Evolutionary conservation across 1,140 invertebrate species (phyloP).

Genomic region (Sitophilus oryzae): DNA sequence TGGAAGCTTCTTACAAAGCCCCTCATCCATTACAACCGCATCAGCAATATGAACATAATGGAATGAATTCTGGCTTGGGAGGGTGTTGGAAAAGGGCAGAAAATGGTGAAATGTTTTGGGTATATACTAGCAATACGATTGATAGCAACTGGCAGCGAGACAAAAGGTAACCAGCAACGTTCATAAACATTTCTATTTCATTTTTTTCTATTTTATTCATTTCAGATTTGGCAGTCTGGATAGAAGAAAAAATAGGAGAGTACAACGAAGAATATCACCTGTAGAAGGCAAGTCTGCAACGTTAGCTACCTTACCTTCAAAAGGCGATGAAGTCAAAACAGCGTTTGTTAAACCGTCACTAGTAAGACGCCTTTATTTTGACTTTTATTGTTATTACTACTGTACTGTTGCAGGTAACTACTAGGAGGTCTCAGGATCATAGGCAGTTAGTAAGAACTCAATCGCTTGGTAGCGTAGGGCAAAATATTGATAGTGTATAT

Average conservation of each 20-base stretch:
- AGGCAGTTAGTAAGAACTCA: slow-evolving; percentile 53
- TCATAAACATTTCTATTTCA: slow-evolving; percentile 3
- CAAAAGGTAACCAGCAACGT: slow-evolving; percentile 36
- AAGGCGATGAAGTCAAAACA: slow-evolving; percentile 29
- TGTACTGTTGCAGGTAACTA: slow-evolving; percentile 43
- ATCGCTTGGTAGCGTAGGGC: slow-evolving; percentile 56
- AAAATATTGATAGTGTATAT: slow-evolving; percentile 42
- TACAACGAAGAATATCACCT: slow-evolving; percentile 40
- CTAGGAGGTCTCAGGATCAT: slow-evolving; percentile 47
- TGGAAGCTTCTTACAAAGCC: slow-evolving; percentile 22
- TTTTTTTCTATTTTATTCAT: too few relatives aligned
- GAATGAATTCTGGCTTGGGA: slow-evolving; percentile 37
- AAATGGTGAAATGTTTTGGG: slow-evolving; percentile 42
- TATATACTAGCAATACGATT: slow-evolving; percentile 28
- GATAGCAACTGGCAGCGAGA: slow-evolving; percentile 38
- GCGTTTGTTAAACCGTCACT: slow-evolving; percentile 32
- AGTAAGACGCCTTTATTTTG: slow-evolving; percentile 28
- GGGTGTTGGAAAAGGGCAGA: slow-evolving; percentile 42
- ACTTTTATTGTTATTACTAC: not conserved
- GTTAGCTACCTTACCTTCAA: slow-evolving; percentile 30
- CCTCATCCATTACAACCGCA: slow-evolving; percentile 41
- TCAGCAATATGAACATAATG: slow-evolving; percentile 42
- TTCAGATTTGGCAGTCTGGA: slow-evolving; percentile 60
- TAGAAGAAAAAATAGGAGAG: slow-evolving; percentile 49
- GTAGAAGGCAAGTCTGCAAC: slow-evolving; percentile 37